These are phyloP conservation scores for Montipora foliosa DNA, from an alignment of 64 coral and sea anemone genomes.

Conservation along the genomic window DNA sequence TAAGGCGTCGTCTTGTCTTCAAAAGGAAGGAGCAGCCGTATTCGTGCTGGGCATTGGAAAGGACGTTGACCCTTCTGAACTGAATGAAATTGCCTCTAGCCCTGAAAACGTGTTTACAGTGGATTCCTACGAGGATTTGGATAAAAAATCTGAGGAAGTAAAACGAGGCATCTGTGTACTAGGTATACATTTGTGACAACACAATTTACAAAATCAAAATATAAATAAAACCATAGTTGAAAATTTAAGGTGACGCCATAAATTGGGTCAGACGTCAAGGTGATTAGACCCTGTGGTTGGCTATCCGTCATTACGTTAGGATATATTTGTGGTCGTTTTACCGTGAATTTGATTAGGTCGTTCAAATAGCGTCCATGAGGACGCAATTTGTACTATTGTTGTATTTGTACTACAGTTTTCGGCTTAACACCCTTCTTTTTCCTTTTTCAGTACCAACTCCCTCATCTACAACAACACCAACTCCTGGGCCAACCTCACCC, in stretches of 20 bases:
- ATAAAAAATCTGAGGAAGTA: neutral
- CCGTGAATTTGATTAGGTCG: no score
- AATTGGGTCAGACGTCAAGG: no score
- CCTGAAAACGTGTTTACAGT: conserved; percentile 43
- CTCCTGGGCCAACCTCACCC: neutral
- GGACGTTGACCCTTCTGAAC: neutral
- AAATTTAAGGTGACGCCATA: no score
- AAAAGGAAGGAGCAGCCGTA: conserved; percentile 30
- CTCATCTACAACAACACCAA: neutral
- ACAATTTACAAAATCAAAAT: neutral
- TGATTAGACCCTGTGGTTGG: no score
- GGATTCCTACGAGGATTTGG: conserved; percentile 38
- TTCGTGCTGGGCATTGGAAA: conserved; percentile 57
- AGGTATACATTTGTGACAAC: neutral
- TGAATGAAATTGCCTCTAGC: neutral
- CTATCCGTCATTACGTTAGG: no score
- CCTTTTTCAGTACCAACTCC: neutral
- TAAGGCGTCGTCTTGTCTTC: conserved; percentile 20
- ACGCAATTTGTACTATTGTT: no score
- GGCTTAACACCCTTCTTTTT: neutral
- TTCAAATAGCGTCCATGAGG: no score
- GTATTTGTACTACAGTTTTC: no score
- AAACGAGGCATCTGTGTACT: conserved; percentile 17
- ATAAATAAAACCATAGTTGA: no score
- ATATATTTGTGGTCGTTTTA: no score